phyloP scores from a whole-genome alignment of 2,797 vertebrate species.

The Vultur gryphus region DNA sequence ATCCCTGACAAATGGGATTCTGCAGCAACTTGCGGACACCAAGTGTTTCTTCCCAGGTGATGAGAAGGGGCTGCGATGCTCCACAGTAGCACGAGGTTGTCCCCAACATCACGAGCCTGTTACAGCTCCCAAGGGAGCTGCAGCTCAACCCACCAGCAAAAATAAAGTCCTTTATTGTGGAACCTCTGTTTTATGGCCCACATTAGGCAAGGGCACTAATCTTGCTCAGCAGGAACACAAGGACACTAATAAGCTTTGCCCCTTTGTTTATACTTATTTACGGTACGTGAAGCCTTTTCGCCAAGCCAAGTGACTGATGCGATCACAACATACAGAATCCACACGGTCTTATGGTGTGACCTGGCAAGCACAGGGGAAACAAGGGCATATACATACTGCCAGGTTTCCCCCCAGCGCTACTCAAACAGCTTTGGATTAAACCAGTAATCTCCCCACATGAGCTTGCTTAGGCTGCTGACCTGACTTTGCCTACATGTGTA shows the following conservation, averaged over 20 bases:
- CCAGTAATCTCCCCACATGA: constrained; percentile 15
- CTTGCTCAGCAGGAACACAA: constrained; percentile 27
- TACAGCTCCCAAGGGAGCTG: neutral
- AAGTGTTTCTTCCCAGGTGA: neutral
- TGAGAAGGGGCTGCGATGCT: neutral
- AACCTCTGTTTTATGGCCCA: constrained; percentile 11
- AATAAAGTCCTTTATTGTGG: constrained; percentile 21
- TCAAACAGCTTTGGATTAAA: constrained; percentile 19
- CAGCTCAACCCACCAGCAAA: neutral
- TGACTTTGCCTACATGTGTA: neutral
- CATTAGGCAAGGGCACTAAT: constrained; percentile 29
- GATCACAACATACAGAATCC: neutral
- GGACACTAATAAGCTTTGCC: constrained; percentile 49
- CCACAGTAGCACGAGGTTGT: fast-evolving
- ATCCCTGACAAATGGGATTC: neutral
- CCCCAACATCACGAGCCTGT: neutral
- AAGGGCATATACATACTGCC: neutral
- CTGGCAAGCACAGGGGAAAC: neutral
- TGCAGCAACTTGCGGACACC: neutral
- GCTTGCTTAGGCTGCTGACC: constrained; percentile 13
- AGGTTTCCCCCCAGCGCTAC: neutral
- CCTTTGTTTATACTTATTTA: constrained; percentile 41
- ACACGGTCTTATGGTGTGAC: neutral
- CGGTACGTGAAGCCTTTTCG: neutral
- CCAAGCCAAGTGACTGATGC: neutral